A percentile compares a stretch with the other conserved stretches of the same genome.
Evolutionary conservation across 2,797 vertebrate species (phyloP).

Genomic region (Eospalax fontanierii): DNA sequence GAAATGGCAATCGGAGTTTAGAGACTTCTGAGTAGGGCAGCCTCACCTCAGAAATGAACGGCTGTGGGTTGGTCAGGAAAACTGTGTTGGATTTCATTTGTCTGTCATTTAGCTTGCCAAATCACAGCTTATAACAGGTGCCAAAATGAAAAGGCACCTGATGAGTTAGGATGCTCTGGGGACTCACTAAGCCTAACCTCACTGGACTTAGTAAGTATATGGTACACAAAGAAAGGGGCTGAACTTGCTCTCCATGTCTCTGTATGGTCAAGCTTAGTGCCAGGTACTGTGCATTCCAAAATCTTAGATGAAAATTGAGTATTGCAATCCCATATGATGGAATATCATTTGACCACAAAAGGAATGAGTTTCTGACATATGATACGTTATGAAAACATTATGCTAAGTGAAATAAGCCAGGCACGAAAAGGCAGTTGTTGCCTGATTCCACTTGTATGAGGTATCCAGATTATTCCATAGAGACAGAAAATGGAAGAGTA

Average conservation of each 20-base stretch:
- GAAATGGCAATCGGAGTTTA: constrained; percentile 10
- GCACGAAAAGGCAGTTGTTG: not conserved
- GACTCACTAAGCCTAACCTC: not conserved
- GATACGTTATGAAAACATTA: not conserved
- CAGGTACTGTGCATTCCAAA: not conserved
- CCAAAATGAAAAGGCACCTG: not conserved
- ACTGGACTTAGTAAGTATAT: not conserved
- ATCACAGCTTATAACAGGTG: not conserved
- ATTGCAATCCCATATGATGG: not conserved
- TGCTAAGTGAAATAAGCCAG: not conserved
- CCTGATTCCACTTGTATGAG: not conserved
- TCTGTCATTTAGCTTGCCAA: not conserved
- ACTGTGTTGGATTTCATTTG: not conserved
- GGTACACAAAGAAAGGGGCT: not conserved
- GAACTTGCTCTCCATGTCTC: no score
- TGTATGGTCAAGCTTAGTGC: not conserved
- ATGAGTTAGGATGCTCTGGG: not conserved
- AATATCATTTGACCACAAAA: not conserved
- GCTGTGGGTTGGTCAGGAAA: not conserved
- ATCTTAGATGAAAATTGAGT: not conserved
- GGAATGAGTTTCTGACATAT: not conserved
- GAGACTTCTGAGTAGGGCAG: not conserved
- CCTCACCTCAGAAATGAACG: not conserved
- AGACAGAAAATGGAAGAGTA: not conserved
- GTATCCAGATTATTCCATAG: not conserved